phyloP scores from a whole-genome alignment of 2,888 invertebrate species.

The Hedya salicella region DNA sequence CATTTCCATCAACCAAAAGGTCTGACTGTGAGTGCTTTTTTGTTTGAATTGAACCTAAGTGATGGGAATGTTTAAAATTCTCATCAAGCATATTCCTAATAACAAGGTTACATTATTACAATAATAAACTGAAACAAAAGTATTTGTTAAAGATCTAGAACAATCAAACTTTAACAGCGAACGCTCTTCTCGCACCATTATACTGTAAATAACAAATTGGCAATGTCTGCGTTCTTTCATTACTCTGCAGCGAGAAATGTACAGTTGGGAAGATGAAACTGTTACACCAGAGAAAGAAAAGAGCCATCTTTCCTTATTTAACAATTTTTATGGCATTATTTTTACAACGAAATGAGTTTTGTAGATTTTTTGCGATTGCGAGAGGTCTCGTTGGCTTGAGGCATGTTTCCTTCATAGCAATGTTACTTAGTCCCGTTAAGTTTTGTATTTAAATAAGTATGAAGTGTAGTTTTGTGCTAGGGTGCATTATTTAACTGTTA shows the following conservation, averaged over 20 bases:
- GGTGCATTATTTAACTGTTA: background rate
- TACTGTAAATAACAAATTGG: conserved; percentile 28
- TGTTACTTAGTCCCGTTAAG: conserved; percentile 21
- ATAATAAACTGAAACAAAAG: conserved; percentile 4
- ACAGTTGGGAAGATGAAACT: conserved; percentile 71
- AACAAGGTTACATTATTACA: background rate
- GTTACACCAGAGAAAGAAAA: conserved; percentile 69
- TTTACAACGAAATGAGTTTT: conserved; percentile 69
- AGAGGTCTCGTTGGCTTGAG: conserved; percentile 54
- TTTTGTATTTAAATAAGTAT: background rate
- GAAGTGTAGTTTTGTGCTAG: background rate
- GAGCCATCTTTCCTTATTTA: conserved; percentile 73
- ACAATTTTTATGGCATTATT: conserved; percentile 76
- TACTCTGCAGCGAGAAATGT: conserved; percentile 65
- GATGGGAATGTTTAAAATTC: no score
- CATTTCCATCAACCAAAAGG: no score
- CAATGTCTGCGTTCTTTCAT: conserved; percentile 30
- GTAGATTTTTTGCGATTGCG: conserved; percentile 58
- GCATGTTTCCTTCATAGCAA: conserved; percentile 41
- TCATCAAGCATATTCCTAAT: no score
- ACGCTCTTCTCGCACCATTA: conserved; percentile 4
- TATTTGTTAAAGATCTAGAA: conserved; percentile 9
- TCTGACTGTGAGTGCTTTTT: no score
- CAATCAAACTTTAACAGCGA: conserved; percentile 18
- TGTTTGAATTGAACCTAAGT: no score